Percentiles rank a stretch among this genome's conserved stretches.
These are phyloP conservation scores for Archivesica marissinica DNA, from an alignment of 1,140 invertebrate genomes.

Conservation along the genomic window DNA sequence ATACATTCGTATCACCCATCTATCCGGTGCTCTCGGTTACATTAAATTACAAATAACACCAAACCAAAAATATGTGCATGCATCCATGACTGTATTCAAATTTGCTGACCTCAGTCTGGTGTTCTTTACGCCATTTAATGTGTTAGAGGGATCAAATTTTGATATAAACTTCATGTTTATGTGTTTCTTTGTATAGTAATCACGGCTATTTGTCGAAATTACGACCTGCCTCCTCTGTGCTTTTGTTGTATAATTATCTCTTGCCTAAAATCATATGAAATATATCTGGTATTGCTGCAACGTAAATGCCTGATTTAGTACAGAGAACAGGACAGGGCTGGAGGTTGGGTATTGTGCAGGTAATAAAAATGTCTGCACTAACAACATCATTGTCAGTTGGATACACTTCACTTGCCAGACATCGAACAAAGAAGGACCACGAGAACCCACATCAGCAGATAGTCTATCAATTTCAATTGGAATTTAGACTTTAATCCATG, in stretches of 20 bases:
- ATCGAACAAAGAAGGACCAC: neutral
- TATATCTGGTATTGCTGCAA: neutral
- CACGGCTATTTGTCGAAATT: neutral
- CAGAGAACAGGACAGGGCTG: neutral
- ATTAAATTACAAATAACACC: conserved; percentile 10
- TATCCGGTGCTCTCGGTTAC: neutral
- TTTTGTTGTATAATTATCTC: neutral
- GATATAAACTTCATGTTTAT: conserved; percentile 45
- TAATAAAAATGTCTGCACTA: conserved; percentile 35
- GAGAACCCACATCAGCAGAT: neutral
- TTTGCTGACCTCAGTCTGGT: conserved; percentile 1
- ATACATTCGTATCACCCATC: neutral
- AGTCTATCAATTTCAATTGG: neutral
- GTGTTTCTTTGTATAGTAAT: conserved; percentile 8
- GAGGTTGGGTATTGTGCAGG: neutral
- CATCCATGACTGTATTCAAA: neutral
- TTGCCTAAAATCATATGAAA: neutral
- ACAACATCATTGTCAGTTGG: neutral
- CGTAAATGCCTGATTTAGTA: neutral
- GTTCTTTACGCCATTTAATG: neutral
- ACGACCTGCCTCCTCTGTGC: neutral
- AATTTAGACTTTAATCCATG: neutral
- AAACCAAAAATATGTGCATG: neutral
- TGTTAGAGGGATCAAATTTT: conserved; percentile 27
- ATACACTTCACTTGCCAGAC: neutral